Percentiles rank a stretch among this genome's conserved stretches.
Evolutionary conservation across 2,888 invertebrate species (phyloP).

Genomic region (Ophion slaviceki): DNA sequence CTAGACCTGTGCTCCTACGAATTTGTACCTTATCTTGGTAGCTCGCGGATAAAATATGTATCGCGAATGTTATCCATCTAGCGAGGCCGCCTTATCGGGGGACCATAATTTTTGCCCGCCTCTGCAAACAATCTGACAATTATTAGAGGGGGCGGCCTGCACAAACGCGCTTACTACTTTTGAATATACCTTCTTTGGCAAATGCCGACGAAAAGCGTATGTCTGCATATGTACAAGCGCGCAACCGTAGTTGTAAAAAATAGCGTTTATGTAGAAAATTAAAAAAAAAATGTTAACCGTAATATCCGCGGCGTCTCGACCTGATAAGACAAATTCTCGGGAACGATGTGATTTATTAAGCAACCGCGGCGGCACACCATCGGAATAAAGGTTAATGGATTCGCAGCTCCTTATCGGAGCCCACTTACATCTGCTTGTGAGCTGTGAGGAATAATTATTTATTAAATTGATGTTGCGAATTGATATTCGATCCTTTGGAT

Average conservation of each 20-base stretch:
- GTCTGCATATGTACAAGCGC: neutral
- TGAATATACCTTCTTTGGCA: slow-evolving; percentile 44
- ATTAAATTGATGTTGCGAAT: neutral
- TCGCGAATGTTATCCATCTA: slow-evolving; percentile 13
- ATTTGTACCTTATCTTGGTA: slow-evolving; percentile 31
- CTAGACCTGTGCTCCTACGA: neutral
- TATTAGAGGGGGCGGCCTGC: slow-evolving; percentile 44
- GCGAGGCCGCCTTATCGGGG: slow-evolving; percentile 35
- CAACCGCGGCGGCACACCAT: slow-evolving; percentile 21
- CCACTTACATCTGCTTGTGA: neutral
- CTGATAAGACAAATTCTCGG: slow-evolving; percentile 64
- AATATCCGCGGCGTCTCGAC: slow-evolving; percentile 38
- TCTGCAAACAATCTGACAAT: slow-evolving; percentile 48
- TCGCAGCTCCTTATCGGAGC: neutral
- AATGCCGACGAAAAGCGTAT: slow-evolving; percentile 42
- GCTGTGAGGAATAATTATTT: neutral
- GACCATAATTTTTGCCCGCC: slow-evolving; percentile 51
- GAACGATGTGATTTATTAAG: slow-evolving; percentile 63
- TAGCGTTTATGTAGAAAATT: neutral
- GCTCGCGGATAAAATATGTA: slow-evolving; percentile 23
- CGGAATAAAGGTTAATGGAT: slow-evolving; percentile 21
- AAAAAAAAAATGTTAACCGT: slow-evolving; percentile 20
- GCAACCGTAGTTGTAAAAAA: neutral
- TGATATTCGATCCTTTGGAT: neutral
- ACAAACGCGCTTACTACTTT: slow-evolving; percentile 24